Evolutionary conservation across 2,113 vertebrate species (phyloP).

Genomic region (Pituophis catenifer): DNA sequence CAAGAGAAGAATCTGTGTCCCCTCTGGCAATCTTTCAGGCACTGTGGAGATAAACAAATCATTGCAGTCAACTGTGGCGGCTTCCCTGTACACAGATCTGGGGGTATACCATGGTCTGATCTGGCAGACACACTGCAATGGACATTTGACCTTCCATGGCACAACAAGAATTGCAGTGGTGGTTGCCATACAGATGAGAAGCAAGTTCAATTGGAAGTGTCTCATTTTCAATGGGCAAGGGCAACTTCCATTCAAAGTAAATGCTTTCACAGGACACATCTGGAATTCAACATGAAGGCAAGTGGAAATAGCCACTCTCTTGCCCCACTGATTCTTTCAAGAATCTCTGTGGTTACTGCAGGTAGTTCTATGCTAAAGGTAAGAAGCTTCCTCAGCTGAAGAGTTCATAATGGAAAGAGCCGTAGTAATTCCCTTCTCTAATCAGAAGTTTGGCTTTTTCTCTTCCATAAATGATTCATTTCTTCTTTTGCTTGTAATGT

Average conservation of each 20-base stretch:
- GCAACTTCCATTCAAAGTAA: conserved; percentile 14
- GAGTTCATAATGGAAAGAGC: not conserved
- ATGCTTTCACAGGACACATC: conserved; percentile 22
- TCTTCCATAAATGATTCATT: conserved; percentile 26
- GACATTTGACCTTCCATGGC: conserved; percentile 86
- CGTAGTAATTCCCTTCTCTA: not conserved
- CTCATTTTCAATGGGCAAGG: conserved; percentile 61
- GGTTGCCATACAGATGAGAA: conserved; percentile 74
- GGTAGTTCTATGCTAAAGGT: not conserved
- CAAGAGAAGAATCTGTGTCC: conserved; percentile 86
- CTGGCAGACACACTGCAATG: conserved; percentile 82
- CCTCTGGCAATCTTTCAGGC: conserved; percentile 71
- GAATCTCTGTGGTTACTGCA: not conserved
- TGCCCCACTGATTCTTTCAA: not conserved
- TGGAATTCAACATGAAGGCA: accelerated
- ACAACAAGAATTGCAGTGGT: conserved; percentile 74
- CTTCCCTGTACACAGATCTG: conserved; percentile 85
- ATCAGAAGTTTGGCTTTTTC: conserved; percentile 30
- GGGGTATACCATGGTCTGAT: conserved; percentile 92
- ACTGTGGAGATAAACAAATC: conserved; percentile 80
- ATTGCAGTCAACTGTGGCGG: conserved; percentile 90
- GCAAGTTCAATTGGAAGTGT: conserved; percentile 65
- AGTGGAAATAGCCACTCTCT: conserved; percentile 1
- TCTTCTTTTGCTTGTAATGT: not conserved
- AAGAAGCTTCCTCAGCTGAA: not conserved